Evolutionary conservation across 1,140 invertebrate species (phyloP).

Genomic region (Brachionus rubens): DNA sequence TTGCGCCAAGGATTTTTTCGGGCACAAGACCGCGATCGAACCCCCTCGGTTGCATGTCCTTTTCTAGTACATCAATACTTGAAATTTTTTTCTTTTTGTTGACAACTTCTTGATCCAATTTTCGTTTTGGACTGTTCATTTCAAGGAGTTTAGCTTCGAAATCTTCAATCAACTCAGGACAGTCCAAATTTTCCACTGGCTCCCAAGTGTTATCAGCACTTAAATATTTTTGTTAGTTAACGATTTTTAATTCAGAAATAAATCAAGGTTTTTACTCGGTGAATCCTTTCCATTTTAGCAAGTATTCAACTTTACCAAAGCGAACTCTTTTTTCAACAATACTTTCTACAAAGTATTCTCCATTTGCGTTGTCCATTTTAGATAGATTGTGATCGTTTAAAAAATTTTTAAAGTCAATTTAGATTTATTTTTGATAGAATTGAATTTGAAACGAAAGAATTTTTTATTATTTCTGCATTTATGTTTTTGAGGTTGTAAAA

Average conservation of each 20-base stretch:
- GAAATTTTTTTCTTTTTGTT: conserved; percentile 44
- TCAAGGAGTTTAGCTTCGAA: conserved; percentile 68
- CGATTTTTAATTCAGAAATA: neutral
- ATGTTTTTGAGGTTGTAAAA: too few species aligned
- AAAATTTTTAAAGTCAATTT: neutral
- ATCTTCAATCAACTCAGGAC: conserved; percentile 81
- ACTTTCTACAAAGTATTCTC: conserved; percentile 85
- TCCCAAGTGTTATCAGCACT: conserved; percentile 50
- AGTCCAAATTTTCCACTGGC: conserved; percentile 70
- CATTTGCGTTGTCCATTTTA: conserved; percentile 61
- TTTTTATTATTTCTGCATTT: too few species aligned
- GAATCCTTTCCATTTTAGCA: conserved; percentile 87
- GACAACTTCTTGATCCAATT: conserved; percentile 48
- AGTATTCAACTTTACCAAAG: conserved; percentile 81
- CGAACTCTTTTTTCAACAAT: conserved; percentile 75
- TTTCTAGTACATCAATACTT: neutral
- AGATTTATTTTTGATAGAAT: too few species aligned
- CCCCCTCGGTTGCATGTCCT: conserved; percentile 61
- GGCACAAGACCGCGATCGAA: conserved; percentile 86
- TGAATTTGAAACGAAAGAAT: too few species aligned
- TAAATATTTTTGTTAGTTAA: neutral
- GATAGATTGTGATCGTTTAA: neutral
- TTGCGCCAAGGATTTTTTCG: conserved; percentile 89
- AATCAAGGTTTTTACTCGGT: conserved; percentile 52
- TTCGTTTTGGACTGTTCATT: conserved; percentile 57